A percentile compares a stretch with the other conserved stretches of the same genome.
Evolutionary conservation across 2,113 vertebrate genomes (phyloP).

Genomic region (Lepus europaeus): DNA sequence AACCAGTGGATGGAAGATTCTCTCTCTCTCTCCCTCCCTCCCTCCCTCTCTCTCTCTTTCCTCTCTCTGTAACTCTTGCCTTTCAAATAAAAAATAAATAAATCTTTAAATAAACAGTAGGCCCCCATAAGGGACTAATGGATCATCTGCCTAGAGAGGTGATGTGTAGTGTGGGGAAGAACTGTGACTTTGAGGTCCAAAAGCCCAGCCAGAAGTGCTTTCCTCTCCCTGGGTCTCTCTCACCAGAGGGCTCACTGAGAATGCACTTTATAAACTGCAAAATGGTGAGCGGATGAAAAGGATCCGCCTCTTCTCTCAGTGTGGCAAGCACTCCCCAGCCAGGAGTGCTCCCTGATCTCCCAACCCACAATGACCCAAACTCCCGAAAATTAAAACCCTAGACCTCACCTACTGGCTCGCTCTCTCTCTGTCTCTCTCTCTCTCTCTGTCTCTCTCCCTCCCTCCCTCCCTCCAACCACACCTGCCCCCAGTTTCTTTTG

Average conservation of each 20-base stretch:
- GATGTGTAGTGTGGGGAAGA: neutral
- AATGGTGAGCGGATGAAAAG: neutral
- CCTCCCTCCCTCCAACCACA: too few relatives aligned
- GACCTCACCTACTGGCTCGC: conserved; percentile 5
- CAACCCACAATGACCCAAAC: neutral
- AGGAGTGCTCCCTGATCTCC: neutral
- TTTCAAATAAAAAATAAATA: too few relatives aligned
- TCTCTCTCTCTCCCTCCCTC: too few relatives aligned
- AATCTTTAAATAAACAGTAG: neutral
- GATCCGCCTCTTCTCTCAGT: neutral
- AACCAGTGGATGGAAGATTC: too few relatives aligned
- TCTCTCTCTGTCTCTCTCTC: neutral
- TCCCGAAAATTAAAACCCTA: neutral
- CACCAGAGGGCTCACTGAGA: neutral
- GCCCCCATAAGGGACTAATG: neutral
- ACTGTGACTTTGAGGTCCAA: neutral
- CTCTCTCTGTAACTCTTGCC: too few relatives aligned
- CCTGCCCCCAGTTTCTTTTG: neutral
- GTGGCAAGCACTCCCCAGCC: neutral
- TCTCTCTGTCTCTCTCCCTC: too few relatives aligned
- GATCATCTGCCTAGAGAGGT: neutral
- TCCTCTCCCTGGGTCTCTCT: neutral
- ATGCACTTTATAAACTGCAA: neutral
- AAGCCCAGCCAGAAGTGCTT: neutral
- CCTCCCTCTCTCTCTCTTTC: too few relatives aligned